Evolutionary conservation across 2,888 invertebrate species (phyloP).

Genomic region (Odontothrips loti): DNA sequence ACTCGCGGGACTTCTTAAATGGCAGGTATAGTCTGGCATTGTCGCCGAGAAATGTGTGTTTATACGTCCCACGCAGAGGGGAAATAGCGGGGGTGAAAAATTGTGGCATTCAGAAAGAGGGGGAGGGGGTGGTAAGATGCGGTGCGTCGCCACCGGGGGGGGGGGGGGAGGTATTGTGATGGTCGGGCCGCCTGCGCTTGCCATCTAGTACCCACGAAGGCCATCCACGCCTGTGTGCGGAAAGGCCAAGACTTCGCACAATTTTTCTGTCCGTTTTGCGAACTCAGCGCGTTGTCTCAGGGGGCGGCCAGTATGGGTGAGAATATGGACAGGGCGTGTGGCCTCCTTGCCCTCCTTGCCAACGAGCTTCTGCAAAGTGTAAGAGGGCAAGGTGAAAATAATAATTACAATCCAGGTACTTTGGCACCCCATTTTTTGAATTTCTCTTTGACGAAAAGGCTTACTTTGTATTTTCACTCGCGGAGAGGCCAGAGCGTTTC

Average conservation of each 20-base stretch:
- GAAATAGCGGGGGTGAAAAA: constrained; percentile 10
- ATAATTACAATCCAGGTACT: no score
- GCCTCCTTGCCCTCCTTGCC: no score
- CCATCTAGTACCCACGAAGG: no score
- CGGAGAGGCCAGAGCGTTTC: no score
- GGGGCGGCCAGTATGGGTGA: no score
- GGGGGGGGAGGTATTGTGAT: background rate
- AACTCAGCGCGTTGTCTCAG: background rate
- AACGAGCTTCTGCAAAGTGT: no score
- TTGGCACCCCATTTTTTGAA: no score
- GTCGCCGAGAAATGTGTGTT: constrained; percentile 21
- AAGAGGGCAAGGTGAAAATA: no score
- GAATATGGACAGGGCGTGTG: no score
- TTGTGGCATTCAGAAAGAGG: constrained; percentile 9
- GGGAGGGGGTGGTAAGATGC: background rate
- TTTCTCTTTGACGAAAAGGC: no score
- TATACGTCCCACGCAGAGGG: background rate
- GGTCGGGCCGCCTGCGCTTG: background rate
- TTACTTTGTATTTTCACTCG: no score
- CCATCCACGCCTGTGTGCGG: background rate
- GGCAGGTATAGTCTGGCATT: constrained; percentile 24
- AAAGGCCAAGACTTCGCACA: background rate
- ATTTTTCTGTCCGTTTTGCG: background rate
- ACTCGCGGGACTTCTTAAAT: constrained; percentile 22
- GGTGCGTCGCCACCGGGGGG: background rate